Base-by-base conservation (phyloP, 2,888 invertebrate genomes). In the Noctua pronuba region DNA sequence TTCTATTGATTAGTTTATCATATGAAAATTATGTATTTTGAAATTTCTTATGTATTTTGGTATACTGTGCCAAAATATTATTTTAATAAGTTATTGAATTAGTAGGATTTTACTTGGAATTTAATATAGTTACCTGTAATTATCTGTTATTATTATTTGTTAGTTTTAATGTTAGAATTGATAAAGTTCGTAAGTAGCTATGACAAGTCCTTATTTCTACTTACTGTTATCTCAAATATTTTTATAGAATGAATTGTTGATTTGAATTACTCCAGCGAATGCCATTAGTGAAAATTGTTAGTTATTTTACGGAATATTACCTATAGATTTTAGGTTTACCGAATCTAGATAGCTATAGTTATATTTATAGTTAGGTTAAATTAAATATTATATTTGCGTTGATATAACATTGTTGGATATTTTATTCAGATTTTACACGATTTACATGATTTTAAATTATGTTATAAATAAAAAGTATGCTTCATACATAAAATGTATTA, bases 401-500 rank as follows among this genome's bases (percentile, higher is more conserved):
- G 91, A 89, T 87, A 89, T 89, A 88, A 92, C 92, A 93, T 93
- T 95, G 95, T 96, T 96, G 92, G 92, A 94, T 93, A 94, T 94
- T 95, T 95, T 95, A 95, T 95, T 95, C 94, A 94, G 94, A 94
- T 94, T 96, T 96, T 96, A 95, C 95, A 96, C 95, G 93, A 95
- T 95, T 95, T 96, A 96, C 95, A 95, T 88, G 83, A 88, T 94
- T 94, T 94, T 95, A 93, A 94, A 92, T 93, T 94, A 96, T 94
- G 96, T 96, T 96, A 95, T 91, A 91, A 95, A 95, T 94, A 95
- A 96, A 81, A 96, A 94, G 92, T 92, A 92, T 94, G 95, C 96
- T 96, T 96, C 91, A 83, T 90, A 91, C 76, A 83, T 77, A 77
- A 73, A 80, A 80, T 80, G 60, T 80, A 74, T 77, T 77, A 73